phyloP scores from a whole-genome alignment of 64 coral and sea anemone genomes.

The Montipora efflorescens region DNA sequence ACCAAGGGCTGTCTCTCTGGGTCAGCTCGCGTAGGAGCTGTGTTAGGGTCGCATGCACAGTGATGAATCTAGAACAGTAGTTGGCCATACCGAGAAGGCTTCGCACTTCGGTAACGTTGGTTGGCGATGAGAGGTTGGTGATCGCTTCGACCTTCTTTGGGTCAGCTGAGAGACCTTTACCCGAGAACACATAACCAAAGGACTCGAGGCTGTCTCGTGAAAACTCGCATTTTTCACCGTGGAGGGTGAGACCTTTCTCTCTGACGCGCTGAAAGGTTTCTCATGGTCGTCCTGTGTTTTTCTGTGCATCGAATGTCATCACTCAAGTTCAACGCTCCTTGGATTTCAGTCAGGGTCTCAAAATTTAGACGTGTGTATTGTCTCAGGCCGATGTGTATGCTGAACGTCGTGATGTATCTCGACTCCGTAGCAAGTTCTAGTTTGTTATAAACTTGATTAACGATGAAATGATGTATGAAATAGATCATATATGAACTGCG shows the following conservation, averaged over 20 bases:
- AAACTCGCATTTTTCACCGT: slow-evolving; percentile 50
- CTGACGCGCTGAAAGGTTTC: slow-evolving; percentile 46
- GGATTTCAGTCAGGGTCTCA: slow-evolving; percentile 59
- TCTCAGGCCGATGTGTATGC: slow-evolving; percentile 60
- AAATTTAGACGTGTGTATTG: slow-evolving; percentile 63
- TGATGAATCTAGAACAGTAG: neutral
- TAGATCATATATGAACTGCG: too few relatives aligned
- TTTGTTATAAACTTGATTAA: too few relatives aligned
- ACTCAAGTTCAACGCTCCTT: slow-evolving; percentile 24
- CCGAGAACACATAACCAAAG: slow-evolving; percentile 24
- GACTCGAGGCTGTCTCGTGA: slow-evolving; percentile 36
- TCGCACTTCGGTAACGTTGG: neutral
- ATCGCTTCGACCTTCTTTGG: slow-evolving; percentile 61
- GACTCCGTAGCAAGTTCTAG: slow-evolving; percentile 58
- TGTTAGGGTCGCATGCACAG: too few relatives aligned
- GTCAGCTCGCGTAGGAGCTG: too few relatives aligned
- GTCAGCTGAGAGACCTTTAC: neutral
- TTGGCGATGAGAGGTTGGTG: slow-evolving; percentile 34
- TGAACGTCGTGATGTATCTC: slow-evolving; percentile 62
- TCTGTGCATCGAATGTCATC: neutral
- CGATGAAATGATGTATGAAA: too few relatives aligned
- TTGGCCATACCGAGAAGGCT: too few relatives aligned
- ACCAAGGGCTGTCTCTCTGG: too few relatives aligned
- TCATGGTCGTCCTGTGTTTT: slow-evolving; percentile 22
- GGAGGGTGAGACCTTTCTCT: slow-evolving; percentile 58